These are phyloP conservation scores for Hemithea aestivaria DNA, from an alignment of 2,888 invertebrate species.

Conservation along the genomic window DNA sequence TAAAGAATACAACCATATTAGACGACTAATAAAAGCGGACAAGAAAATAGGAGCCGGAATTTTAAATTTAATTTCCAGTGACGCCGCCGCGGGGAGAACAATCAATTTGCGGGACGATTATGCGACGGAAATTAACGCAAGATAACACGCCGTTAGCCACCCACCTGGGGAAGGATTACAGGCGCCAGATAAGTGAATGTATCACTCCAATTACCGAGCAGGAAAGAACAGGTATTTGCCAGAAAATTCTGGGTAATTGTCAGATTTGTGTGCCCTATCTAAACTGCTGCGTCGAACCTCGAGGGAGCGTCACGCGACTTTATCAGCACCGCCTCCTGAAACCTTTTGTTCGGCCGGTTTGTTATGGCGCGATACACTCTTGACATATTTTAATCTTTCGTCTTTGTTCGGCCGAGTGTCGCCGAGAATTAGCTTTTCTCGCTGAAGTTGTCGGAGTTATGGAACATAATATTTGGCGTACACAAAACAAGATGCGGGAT, in stretches of 20 bases:
- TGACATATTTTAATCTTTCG: constrained; percentile 60
- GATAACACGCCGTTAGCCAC: constrained; percentile 61
- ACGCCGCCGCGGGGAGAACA: constrained; percentile 35
- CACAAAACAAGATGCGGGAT: constrained; percentile 30
- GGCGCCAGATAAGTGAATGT: constrained; percentile 64
- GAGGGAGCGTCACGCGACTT: constrained; percentile 48
- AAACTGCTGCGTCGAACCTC: constrained; percentile 51
- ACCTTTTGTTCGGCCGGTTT: constrained; percentile 56
- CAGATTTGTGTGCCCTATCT: constrained; percentile 50
- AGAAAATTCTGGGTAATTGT: constrained; percentile 46
- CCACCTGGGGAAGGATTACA: constrained; percentile 66
- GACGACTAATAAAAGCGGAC: not conserved
- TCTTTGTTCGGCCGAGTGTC: constrained; percentile 52
- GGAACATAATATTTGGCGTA: constrained; percentile 34
- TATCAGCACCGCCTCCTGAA: constrained; percentile 47
- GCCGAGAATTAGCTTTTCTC: constrained; percentile 43
- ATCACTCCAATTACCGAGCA: constrained; percentile 54
- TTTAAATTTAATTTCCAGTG: constrained; percentile 40
- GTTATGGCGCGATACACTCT: constrained; percentile 36
- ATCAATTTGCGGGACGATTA: constrained; percentile 63
- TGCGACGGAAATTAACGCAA: constrained; percentile 62
- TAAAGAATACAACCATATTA: no score
- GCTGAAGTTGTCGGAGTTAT: constrained; percentile 51
- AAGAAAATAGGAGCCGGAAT: constrained; percentile 20
- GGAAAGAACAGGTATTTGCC: constrained; percentile 57